Conservation (phyloP, 2,113 vertebrate species). For the Lagenorhynchus albirostris region DNA sequence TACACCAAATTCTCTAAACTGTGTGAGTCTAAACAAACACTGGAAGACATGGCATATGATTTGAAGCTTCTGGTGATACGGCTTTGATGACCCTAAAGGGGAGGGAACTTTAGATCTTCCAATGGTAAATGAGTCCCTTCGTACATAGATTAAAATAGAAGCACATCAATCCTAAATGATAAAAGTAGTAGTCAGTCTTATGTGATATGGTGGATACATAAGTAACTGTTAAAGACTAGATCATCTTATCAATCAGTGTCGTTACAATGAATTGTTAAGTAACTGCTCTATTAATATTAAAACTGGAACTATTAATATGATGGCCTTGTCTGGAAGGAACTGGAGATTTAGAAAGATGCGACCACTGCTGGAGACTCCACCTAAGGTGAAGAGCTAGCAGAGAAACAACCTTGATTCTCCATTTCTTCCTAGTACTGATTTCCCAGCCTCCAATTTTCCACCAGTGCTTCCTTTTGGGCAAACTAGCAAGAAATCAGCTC, state of each 20-base stretch:
- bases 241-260: not conserved
- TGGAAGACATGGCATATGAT: not conserved
- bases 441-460: not conserved
- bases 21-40: not conserved
- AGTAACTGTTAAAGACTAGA: not conserved
- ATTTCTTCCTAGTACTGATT: not conserved
- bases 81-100: not conserved
- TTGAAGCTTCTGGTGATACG: not conserved
- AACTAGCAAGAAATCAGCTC: not conserved
- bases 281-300: too few species aligned
- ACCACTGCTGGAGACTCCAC: not conserved
- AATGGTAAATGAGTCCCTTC: not conserved
- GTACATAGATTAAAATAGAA: not conserved
- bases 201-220: not conserved
- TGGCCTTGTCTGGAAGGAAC: not conserved
- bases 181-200: not conserved
- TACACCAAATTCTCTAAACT: not conserved
- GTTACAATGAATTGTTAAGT: not conserved
- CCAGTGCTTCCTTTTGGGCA: not conserved
- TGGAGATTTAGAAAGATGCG: not conserved
- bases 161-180: not conserved
- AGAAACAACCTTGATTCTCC: not conserved
- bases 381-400: too few species aligned
- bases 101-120: not conserved
- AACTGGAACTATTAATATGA: not conserved